These are phyloP conservation scores for Nasua narica DNA, from an alignment of 2,797 vertebrate genomes.

Conservation along the genomic window DNA sequence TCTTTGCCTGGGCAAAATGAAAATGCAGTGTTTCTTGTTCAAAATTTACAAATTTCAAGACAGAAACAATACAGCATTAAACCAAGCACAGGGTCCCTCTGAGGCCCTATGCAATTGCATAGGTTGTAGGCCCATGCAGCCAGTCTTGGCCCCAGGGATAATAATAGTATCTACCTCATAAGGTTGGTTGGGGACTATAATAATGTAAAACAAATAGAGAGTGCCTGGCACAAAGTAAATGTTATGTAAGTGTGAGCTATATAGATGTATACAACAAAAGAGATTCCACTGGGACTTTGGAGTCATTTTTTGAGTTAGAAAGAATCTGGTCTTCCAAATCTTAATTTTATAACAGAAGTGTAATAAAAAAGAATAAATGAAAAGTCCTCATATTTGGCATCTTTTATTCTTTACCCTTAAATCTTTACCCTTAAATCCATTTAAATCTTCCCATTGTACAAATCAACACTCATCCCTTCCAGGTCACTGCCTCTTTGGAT, in stretches of 20 bases:
- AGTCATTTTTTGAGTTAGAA: background rate
- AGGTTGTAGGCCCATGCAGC: background rate
- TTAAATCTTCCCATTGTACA: background rate
- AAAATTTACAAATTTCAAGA: constrained; percentile 20
- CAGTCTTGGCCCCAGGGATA: background rate
- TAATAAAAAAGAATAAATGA: background rate
- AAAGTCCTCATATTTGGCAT: background rate
- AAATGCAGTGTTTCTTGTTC: background rate
- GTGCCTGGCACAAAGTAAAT: background rate
- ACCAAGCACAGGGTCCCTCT: background rate
- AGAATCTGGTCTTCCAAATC: background rate
- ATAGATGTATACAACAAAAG: background rate
- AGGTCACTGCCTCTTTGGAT: background rate
- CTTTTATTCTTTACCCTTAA: background rate
- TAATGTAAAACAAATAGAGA: background rate
- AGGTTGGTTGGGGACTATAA: background rate
- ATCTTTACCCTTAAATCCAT: too few relatives aligned
- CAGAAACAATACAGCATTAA: background rate
- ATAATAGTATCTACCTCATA: background rate
- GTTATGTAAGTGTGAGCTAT: background rate
- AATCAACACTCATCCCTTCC: background rate
- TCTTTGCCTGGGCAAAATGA: background rate
- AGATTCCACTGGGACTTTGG: background rate
- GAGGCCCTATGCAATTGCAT: background rate
- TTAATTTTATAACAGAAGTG: background rate